Percentiles rank a stretch among this genome's conserved stretches.
These are phyloP conservation scores for Sminthurinus aureus DNA, from an alignment of 2,888 invertebrate genomes.

Conservation along the genomic window DNA sequence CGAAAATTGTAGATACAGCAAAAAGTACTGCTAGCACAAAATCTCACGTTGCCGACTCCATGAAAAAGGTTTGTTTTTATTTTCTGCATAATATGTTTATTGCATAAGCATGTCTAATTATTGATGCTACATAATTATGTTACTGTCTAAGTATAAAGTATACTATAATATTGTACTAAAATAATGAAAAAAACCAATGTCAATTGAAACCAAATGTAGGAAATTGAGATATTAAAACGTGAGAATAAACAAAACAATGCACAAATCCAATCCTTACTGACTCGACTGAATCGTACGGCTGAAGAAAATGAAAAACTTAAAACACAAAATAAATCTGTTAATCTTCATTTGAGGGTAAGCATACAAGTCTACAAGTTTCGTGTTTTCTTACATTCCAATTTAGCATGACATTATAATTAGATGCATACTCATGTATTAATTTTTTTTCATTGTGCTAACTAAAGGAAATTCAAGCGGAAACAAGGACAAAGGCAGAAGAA, in stretches of 20 bases:
- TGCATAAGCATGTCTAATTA: too few relatives aligned
- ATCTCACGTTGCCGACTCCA: slow-evolving; percentile 44
- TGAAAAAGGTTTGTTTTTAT: slow-evolving; percentile 46
- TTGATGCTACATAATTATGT: too few relatives aligned
- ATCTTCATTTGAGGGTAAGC: slow-evolving; percentile 54
- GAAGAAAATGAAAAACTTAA: slow-evolving; percentile 67
- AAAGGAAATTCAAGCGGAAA: slow-evolving; percentile 54
- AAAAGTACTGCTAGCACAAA: slow-evolving; percentile 60
- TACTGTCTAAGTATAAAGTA: too few relatives aligned
- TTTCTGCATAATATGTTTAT: too few relatives aligned
- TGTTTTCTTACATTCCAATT: too few relatives aligned
- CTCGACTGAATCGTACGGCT: slow-evolving; percentile 65
- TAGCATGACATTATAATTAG: too few relatives aligned
- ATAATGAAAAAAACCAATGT: too few relatives aligned
- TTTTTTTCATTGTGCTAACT: slow-evolving; percentile 13
- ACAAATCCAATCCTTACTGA: slow-evolving; percentile 64
- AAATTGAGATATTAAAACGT: slow-evolving; percentile 66
- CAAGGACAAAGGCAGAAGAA: slow-evolving; percentile 47
- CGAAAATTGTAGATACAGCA: slow-evolving; percentile 63
- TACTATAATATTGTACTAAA: too few relatives aligned
- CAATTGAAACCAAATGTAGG: slow-evolving; percentile 60
- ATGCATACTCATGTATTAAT: background rate
- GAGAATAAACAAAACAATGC: slow-evolving; percentile 65
- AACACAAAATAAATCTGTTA: slow-evolving; percentile 62
- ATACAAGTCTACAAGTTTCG: too few relatives aligned